Evolutionary conservation across 2,888 invertebrate species (phyloP), one percentile per base, ranked within the genome.

Genomic region (Chaetogeoica ovagalla): DNA sequence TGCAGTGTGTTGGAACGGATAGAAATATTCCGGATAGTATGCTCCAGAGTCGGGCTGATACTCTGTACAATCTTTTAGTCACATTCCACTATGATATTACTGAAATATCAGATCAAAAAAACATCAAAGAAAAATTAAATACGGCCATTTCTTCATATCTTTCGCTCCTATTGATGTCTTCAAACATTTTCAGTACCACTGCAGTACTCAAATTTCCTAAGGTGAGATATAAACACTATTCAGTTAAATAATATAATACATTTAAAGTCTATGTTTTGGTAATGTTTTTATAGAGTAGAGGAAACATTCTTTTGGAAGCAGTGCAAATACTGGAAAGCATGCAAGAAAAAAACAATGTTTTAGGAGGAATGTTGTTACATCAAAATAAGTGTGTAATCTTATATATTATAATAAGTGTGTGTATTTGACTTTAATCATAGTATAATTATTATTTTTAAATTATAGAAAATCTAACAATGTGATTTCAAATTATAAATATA

Each of bases 121-220:
- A 89, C 84, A 89, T 93, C 83, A 88, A 90, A 48, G 92, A 92
- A 84, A 94, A 94, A 85, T 88, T 96, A 82, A 93, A 93, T 86
- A 92, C 92, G 85, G 92, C 96, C 85, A 93, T 96, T 86, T 94
- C 95, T 87, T 93, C 93, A n/a, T 95, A 94, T 86, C 89, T 96
- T 75, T 94, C 95, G 37, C 91, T 95, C 85, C 88, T 95, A 82
- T 93, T 93, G 86, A 92, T 92, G 84, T 93, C 93, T 70, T 93
- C 94, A 71, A 94, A 94, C 86, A 90, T 93, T 83, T 95, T 96
- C 86, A 93, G 93, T 83, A 90, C 93, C 84, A 91, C 94, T 83
- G 94, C 95, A 19, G 91, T 92, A 86, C 87, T 95, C 83, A 91
- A 91, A 85, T 89, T 95, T 84, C 94, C 95, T 19, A 94, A 94